phyloP scores from a whole-genome alignment of 2,113 vertebrate species.

The Acrocephalus kingi region DNA sequence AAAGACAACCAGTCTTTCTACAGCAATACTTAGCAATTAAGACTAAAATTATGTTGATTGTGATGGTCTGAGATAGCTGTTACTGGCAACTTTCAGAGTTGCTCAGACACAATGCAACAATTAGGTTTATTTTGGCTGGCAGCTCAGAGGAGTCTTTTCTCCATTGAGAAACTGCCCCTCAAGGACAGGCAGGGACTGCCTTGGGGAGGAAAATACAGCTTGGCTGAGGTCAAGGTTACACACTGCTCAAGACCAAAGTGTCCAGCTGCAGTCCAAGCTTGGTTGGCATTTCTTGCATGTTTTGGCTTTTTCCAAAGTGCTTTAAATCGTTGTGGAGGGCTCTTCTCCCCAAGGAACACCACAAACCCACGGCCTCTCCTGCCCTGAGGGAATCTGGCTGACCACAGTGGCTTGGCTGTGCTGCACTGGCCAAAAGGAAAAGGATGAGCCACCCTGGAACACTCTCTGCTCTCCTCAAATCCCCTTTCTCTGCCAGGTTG shows the following conservation, averaged over 20 bases:
- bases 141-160: neutral
- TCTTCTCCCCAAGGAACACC: neutral
- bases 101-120: neutral
- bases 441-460: neutral
- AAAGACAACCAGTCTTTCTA: neutral
- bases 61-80: neutral
- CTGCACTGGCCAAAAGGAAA: accelerated
- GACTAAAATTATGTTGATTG: neutral
- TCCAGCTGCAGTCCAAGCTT: neutral
- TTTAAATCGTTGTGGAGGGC: neutral
- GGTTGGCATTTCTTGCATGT: neutral
- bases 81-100: neutral
- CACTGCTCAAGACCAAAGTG: accelerated
- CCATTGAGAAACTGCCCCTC: neutral
- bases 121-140: neutral
- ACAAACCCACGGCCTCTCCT: accelerated
- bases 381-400: neutral
- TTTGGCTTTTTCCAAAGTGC: neutral
- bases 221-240: neutral
- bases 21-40: neutral
- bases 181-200: neutral
- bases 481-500: neutral
- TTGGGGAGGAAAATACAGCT: neutral
- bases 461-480: accelerated
- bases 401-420: accelerated